phyloP scores from a whole-genome alignment of 2,888 invertebrate species.

The Diarsia dahlii region DNA sequence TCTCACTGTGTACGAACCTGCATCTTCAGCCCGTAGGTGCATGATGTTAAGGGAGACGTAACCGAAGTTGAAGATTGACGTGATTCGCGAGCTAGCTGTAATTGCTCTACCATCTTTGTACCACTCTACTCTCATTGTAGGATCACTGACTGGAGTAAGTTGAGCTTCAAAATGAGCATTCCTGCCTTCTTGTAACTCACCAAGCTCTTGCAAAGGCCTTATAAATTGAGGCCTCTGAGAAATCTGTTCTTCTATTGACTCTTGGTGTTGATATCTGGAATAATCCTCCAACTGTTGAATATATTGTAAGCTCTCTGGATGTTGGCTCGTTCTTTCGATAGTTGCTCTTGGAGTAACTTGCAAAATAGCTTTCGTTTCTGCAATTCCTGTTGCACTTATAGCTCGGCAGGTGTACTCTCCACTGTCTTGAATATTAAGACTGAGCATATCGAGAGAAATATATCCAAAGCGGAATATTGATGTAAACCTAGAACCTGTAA shows the following conservation, averaged over 20 bases:
- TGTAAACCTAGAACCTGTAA: conserved; percentile 97
- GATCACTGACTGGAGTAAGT: conserved; percentile 97
- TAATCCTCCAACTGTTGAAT: conserved; percentile 98
- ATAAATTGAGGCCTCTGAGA: conserved; percentile 97
- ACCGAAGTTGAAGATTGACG: conserved; percentile 99
- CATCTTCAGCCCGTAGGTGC: conserved; percentile 99
- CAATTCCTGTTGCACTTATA: conserved; percentile 96
- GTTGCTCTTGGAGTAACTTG: conserved; percentile 95
- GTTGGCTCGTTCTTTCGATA: conserved; percentile 97
- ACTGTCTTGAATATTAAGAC: conserved; percentile 95
- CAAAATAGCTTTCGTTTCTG: conserved; percentile 95
- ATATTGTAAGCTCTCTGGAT: conserved; percentile 97
- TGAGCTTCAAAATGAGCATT: conserved; percentile 98
- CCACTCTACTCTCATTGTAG: conserved; percentile 98
- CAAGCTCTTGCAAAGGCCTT: conserved; percentile 96
- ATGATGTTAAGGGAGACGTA: conserved; percentile 99
- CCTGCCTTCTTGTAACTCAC: conserved; percentile 96
- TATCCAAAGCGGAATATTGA: conserved; percentile 99
- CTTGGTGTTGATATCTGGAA: conserved; percentile 96
- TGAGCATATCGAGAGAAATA: conserved; percentile 97
- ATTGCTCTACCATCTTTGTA: conserved; percentile 98
- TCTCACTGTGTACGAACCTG: conserved; percentile 97
- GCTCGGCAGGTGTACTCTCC: conserved; percentile 98
- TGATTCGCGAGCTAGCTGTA: conserved; percentile 99
- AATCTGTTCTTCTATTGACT: conserved; percentile 95